phyloP scores from a whole-genome alignment of 2,113 vertebrate genomes.

The Cryptotis parvus region DNA sequence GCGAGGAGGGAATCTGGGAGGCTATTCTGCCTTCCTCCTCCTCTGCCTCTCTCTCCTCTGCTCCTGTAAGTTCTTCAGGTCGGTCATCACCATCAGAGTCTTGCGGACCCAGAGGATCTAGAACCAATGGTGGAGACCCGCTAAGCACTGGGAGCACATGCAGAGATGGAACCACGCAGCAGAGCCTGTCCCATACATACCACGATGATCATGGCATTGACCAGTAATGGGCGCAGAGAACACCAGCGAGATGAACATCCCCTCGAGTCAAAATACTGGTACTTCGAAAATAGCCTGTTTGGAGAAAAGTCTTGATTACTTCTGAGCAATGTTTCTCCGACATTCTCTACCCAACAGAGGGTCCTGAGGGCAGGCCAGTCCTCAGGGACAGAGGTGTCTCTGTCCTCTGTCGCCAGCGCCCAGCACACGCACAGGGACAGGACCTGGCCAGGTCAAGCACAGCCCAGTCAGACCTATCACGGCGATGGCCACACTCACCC shows the following conservation, averaged over 20 bases:
- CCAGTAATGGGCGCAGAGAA: conserved; percentile 94
- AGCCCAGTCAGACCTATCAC: no score
- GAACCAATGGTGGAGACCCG: not conserved
- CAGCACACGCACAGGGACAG: no score
- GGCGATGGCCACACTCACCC: no score
- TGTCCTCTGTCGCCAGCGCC: no score
- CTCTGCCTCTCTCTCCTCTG: conserved; percentile 87
- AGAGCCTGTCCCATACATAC: conserved; percentile 83
- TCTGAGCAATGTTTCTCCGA: no score
- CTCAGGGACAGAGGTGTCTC: no score
- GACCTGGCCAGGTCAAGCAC: no score
- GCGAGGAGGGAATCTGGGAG: no score
- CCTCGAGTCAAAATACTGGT: conserved; percentile 97
- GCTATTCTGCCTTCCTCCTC: conserved; percentile 84
- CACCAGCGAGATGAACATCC: conserved; percentile 97
- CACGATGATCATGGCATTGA: conserved; percentile 95
- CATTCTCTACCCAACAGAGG: no score
- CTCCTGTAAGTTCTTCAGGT: conserved; percentile 92
- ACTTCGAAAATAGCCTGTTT: conserved; percentile 93
- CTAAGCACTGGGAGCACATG: not conserved
- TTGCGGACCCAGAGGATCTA: conserved; percentile 94
- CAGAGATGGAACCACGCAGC: rapidly evolving
- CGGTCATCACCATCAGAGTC: conserved; percentile 94
- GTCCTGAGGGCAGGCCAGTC: no score
- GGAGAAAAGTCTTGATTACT: not conserved